Conservation (phyloP, 1,140 invertebrate species). For the Drosophila ficusphila region DNA sequence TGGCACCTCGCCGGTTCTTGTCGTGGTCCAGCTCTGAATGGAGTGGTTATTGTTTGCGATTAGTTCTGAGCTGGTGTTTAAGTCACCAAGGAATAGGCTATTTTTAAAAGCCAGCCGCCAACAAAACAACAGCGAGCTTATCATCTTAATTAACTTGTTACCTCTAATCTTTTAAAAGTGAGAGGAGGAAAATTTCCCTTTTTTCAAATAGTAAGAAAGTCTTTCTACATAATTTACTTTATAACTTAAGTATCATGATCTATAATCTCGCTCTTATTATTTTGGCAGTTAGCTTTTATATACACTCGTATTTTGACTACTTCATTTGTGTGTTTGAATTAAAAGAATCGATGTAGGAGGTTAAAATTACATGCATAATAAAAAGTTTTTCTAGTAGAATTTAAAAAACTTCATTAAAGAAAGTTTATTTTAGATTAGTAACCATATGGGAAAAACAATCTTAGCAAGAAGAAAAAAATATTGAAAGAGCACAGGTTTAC, state of each 20-base stretch:
- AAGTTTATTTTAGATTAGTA: background rate
- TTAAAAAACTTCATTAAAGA: background rate
- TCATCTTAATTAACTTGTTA: background rate
- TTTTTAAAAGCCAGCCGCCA: background rate
- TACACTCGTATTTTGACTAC: too few species aligned
- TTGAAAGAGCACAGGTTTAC: background rate
- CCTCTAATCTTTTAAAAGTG: too few species aligned
- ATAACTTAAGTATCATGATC: too few species aligned
- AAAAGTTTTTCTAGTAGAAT: background rate
- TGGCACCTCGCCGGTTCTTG: constrained; percentile 81
- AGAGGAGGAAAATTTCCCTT: background rate
- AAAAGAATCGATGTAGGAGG: background rate
- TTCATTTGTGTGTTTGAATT: too few species aligned
- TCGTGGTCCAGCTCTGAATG: constrained; percentile 62
- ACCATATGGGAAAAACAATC: background rate
- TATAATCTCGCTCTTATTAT: too few species aligned
- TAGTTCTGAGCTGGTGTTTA: background rate
- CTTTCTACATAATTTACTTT: too few species aligned
- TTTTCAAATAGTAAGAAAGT: too few species aligned
- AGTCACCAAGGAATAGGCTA: background rate
- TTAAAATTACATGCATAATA: background rate
- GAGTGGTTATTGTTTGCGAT: background rate
- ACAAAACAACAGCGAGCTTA: background rate
- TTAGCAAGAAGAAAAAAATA: background rate
- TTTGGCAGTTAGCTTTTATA: too few species aligned